Conservation (phyloP, 2,113 vertebrate genomes). For the Colaptes auratus region DNA sequence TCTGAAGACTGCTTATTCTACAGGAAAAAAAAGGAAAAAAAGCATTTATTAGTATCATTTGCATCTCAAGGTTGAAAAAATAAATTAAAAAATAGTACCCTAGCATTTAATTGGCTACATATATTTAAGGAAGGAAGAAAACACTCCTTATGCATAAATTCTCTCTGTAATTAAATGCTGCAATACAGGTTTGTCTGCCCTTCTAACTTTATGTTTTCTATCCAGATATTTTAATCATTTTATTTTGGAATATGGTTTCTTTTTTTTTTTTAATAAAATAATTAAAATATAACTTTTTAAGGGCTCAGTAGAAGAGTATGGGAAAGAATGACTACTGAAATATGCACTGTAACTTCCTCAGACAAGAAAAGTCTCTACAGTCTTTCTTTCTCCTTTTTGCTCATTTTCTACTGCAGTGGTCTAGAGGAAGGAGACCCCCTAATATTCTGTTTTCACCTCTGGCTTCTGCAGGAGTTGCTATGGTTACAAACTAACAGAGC, state of each 20-base stretch:
- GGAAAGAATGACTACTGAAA: not conserved
- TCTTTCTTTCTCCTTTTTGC: not conserved
- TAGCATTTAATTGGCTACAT: not conserved
- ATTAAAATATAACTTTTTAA: not conserved
- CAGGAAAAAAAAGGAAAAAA: not conserved
- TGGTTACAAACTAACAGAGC: not conserved
- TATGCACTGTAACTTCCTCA: not conserved
- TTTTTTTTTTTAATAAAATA: not conserved
- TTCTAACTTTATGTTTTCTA: not conserved
- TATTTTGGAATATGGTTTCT: not conserved
- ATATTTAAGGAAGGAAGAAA: not conserved
- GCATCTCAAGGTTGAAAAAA: not conserved
- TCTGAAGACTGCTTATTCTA: not conserved
- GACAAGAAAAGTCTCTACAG: not conserved
- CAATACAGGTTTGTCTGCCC: not conserved
- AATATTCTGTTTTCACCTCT: not conserved
- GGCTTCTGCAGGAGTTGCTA: slow-evolving; percentile 5
- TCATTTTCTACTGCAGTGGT: not conserved
- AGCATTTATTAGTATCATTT: not conserved
- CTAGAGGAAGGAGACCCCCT: not conserved
- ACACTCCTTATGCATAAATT: not conserved
- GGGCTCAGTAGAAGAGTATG: not conserved
- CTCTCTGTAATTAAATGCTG: not conserved
- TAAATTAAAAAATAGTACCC: not conserved
- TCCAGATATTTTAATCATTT: not conserved